phyloP scores from a whole-genome alignment of 2,113 vertebrate species.

The Sphaerodactylus townsendi region DNA sequence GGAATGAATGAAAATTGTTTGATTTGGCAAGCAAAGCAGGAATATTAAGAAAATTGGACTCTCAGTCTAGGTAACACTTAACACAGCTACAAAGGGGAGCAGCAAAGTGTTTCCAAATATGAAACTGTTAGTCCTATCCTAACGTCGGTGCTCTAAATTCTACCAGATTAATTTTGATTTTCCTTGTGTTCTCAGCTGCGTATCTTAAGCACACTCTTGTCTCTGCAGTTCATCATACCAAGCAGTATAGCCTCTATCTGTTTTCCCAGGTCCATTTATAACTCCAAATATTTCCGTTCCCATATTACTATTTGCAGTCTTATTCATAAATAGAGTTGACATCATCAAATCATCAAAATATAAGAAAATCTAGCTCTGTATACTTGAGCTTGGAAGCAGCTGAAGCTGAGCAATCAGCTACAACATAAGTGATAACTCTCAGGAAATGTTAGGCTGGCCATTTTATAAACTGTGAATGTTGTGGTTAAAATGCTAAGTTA shows the following conservation, averaged over 20 bases:
- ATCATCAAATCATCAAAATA: constrained; percentile 11
- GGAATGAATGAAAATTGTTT: neutral
- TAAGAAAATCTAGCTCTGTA: neutral
- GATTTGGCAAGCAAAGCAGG: neutral
- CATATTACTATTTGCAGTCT: constrained; percentile 31
- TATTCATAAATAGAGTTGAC: neutral
- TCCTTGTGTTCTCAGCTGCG: neutral
- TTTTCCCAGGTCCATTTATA: constrained; percentile 3
- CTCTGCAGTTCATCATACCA: neutral
- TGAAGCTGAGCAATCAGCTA: neutral
- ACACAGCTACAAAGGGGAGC: neutral
- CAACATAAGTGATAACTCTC: neutral
- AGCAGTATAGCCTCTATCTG: neutral
- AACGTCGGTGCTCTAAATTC: neutral
- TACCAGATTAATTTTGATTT: neutral
- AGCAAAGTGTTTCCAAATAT: neutral
- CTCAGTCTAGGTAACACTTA: neutral
- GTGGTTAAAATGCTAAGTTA: neutral
- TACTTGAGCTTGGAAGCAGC: neutral
- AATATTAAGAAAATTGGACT: neutral
- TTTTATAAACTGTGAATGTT: neutral
- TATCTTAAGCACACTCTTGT: neutral
- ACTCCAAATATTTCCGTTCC: constrained; percentile 7
- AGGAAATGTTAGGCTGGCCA: neutral
- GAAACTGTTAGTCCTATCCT: neutral